Evolutionary conservation across 2,888 invertebrate species (phyloP).

Genomic region (Odontothrips loti): DNA sequence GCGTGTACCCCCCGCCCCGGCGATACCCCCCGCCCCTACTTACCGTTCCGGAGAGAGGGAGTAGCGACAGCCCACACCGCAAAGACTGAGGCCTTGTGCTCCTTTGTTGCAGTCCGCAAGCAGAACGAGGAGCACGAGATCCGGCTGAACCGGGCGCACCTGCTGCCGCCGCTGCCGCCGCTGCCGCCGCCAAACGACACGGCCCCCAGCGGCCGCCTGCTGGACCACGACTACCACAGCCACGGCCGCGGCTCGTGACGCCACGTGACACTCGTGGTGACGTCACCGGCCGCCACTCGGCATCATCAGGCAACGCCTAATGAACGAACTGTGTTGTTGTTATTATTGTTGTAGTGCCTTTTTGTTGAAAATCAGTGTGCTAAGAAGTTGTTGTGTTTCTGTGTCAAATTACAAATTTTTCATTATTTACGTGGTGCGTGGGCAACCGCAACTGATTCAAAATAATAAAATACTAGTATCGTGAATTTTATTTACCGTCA

Average conservation of each 20-base stretch:
- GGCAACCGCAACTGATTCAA: no score
- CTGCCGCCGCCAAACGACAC: constrained; percentile 32
- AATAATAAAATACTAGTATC: no score
- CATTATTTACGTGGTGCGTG: no score
- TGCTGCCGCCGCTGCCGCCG: no score
- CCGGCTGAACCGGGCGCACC: constrained; percentile 56
- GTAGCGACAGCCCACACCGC: neutral
- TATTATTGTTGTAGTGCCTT: constrained; percentile 12
- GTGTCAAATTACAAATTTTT: no score
- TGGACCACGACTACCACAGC: neutral
- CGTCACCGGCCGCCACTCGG: neutral
- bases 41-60: neutral
- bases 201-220: no score
- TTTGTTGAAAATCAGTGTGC: neutral
- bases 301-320: neutral
- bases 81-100: no score
- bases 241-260: constrained; percentile 27
- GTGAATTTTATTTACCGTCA: no score
- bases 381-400: neutral
- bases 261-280: neutral
- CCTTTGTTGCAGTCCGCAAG: constrained; percentile 74
- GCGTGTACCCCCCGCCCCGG: neutral
- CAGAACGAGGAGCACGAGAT: constrained; percentile 85
- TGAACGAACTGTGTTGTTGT: neutral
- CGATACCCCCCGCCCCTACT: neutral